Percentiles rank a stretch among this genome's conserved stretches.
phyloP scores from a whole-genome alignment of 2,113 vertebrate species.

The Dipodomys stephensi region DNA sequence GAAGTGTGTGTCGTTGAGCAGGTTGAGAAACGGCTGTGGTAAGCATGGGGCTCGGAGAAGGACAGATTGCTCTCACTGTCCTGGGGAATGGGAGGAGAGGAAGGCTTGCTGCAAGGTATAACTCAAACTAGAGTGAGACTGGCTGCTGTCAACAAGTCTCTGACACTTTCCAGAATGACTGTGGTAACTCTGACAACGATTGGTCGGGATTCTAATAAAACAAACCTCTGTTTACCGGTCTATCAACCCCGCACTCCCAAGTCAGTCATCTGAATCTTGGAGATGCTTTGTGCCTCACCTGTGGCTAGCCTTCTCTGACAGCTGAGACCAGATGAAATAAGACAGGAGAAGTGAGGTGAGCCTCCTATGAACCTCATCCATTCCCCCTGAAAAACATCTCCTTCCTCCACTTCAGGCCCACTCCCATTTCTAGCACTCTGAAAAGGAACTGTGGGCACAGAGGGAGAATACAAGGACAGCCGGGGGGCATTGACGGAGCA shows the following conservation, averaged over 20 bases:
- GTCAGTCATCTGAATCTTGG: background rate
- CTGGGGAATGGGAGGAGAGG: background rate
- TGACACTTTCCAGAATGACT: background rate
- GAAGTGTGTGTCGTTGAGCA: constrained; percentile 6
- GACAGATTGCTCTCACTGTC: background rate
- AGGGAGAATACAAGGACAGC: background rate
- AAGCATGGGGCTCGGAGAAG: constrained; percentile 6
- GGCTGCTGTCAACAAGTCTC: constrained; percentile 19
- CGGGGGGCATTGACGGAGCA: background rate
- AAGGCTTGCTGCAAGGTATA: background rate
- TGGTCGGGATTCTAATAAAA: background rate
- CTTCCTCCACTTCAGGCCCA: constrained; percentile 8
- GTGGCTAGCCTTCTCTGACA: constrained; percentile 45
- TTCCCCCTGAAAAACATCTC: background rate
- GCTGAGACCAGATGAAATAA: background rate
- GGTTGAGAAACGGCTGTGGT: background rate
- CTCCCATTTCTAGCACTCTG: constrained; percentile 24
- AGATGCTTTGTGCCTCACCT: background rate
- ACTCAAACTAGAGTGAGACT: background rate
- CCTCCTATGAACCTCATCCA: constrained; percentile 22
- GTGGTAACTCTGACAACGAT: constrained; percentile 32
- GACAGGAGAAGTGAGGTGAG: background rate
- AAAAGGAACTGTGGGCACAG: background rate
- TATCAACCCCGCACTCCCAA: background rate
- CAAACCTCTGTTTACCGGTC: background rate